Base-by-base conservation (phyloP, 2,888 invertebrate species). In the Rutpela maculata region DNA sequence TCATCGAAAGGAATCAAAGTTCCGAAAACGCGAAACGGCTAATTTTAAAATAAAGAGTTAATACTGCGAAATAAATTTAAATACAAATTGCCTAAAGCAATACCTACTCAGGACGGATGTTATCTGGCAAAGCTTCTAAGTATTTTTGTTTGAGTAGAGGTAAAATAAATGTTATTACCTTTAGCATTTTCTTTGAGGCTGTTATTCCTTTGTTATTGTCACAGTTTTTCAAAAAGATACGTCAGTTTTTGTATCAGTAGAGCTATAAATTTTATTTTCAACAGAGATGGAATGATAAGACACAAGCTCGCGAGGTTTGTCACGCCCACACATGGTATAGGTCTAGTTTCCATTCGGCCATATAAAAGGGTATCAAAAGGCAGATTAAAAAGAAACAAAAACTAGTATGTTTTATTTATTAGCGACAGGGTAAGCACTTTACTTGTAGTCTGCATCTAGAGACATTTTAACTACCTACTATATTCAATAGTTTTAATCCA, bases 191-290 rank as follows among this genome's bases (percentile, higher is more conserved):
- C 65, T 9, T 38, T 38, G 3, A 0, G 0, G 10, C 7, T 18
- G 31, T 19, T 35, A 38, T 19, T 38, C 17, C n/a, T 62, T 26
- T 26, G 31, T 19, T 62, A n/a, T 62, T 62, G 26, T 19, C 35
- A 35, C 65, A n/a, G 38, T 65, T 65, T 65, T 65, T 65, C 62
- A 38, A 65, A 65, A 65, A 38, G 31, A 65, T 38, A 26, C 38
- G 65, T 35, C 65, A 65, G 65, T 65, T 65, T 35, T 26, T 26
- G 22, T 65, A 35, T 35, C 65, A 38, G 65, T 15, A 18, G 10
- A 1, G 38, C 18, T 5, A 65, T 65, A 65, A 65, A 65, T 65
- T 65, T 65, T 38, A 38, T 65, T 65, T 65, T 65, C 65, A 38
- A 38, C 65, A 18, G 26, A 65, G 65, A 65, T 65, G 38, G 38